These are phyloP conservation scores for Sinocyclocheilus grahami DNA, from an alignment of 2,113 vertebrate genomes.

Conservation along the genomic window DNA sequence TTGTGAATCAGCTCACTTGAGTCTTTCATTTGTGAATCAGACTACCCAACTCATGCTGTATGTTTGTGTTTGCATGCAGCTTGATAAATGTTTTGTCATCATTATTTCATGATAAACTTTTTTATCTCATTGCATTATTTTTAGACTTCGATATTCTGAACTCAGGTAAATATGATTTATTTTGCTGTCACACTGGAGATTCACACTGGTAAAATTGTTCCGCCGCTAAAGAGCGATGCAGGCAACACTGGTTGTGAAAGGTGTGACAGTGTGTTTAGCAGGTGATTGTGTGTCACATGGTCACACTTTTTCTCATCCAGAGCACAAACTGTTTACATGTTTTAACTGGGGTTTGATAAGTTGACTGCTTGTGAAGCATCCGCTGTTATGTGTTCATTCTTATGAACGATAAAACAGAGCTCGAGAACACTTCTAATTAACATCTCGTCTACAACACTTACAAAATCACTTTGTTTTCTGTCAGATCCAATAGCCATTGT, in stretches of 20 bases:
- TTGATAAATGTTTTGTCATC: background rate
- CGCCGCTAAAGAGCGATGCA: background rate
- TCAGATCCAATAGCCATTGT: background rate
- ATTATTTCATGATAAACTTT: background rate
- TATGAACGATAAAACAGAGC: background rate
- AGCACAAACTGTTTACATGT: slow-evolving; percentile 6
- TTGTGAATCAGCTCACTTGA: background rate
- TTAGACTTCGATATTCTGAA: background rate
- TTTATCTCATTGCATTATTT: background rate
- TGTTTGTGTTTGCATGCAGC: background rate
- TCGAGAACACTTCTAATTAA: slow-evolving; percentile 1
- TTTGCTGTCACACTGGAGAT: background rate
- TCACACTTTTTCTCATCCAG: background rate
- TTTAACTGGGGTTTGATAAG: background rate
- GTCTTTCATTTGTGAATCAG: background rate
- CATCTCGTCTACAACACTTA: background rate
- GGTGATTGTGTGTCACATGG: background rate
- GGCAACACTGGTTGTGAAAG: background rate
- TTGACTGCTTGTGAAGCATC: background rate
- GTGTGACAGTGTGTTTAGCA: background rate
- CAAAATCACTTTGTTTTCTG: background rate
- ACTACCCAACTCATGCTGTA: background rate
- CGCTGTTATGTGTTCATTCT: background rate
- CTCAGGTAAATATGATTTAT: background rate
- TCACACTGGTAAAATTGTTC: background rate